Evolutionary conservation across 2,888 invertebrate species (phyloP).

Genomic region (Aleiodes testaceus): DNA sequence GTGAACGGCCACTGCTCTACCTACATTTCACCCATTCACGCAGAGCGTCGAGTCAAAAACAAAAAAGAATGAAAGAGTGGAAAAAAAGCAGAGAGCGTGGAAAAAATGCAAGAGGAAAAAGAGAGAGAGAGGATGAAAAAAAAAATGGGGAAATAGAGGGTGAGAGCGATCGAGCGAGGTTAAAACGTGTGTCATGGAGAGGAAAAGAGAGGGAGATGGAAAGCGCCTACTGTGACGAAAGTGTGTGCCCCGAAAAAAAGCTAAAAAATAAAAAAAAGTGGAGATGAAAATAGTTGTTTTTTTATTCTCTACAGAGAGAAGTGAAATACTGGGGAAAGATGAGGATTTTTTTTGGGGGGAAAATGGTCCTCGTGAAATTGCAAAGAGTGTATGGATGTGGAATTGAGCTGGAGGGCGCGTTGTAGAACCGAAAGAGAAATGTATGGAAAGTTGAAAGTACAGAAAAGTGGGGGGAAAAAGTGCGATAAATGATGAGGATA

Average conservation of each 20-base stretch:
- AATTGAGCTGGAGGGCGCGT: slow-evolving; percentile 40
- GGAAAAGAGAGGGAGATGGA: slow-evolving; percentile 26
- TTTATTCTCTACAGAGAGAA: slow-evolving; percentile 32
- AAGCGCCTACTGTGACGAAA: slow-evolving; percentile 44
- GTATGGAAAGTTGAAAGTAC: slow-evolving; percentile 48
- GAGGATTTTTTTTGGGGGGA: slow-evolving; percentile 44
- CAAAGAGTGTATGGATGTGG: slow-evolving; percentile 47
- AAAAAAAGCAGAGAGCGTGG: slow-evolving; percentile 41
- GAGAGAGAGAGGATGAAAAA: slow-evolving; percentile 54
- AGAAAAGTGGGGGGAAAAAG: slow-evolving; percentile 48
- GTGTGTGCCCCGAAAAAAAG: slow-evolving; percentile 17
- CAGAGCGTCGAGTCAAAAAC: slow-evolving; percentile 53
- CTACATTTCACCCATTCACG: slow-evolving; percentile 72
- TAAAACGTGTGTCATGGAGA: slow-evolving; percentile 33
- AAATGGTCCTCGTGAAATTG: slow-evolving; percentile 39
- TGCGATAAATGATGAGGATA: slow-evolving; percentile 42
- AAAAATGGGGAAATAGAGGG: slow-evolving; percentile 50
- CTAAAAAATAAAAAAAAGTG: slow-evolving; percentile 44
- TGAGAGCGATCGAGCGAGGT: slow-evolving; percentile 31
- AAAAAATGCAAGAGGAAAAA: slow-evolving; percentile 32
- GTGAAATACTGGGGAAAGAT: slow-evolving; percentile 45
- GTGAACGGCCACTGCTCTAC: slow-evolving; percentile 57
- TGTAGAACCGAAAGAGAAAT: slow-evolving; percentile 39
- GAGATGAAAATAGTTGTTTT: slow-evolving; percentile 40
- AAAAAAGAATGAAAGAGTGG: slow-evolving; percentile 43